Evolutionary conservation across 2,113 vertebrate species (phyloP), one percentile per base, ranked within the genome.

Genomic region (Aegypius monachus): DNA sequence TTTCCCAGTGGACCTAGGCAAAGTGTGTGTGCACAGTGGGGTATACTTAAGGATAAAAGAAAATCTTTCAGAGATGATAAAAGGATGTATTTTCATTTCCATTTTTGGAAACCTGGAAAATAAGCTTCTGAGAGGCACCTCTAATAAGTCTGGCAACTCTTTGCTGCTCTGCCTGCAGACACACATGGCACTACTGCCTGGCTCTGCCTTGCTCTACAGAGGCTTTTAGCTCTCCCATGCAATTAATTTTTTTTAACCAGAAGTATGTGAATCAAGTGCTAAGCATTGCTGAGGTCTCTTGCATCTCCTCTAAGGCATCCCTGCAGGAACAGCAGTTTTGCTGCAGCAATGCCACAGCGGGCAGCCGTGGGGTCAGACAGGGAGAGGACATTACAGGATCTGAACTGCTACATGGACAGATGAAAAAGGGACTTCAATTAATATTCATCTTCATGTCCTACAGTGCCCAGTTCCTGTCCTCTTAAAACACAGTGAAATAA

Each of bases 161-260:
- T 72, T 56, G 65, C 61, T 91, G 75, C 80, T 88, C 68, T 91
- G 86, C 88, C 79, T 84, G 67, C 72, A 61, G 92, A 68, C 68
- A 59, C 59, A 31, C 20, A 3, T 14, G 2, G 47, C 10, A 10
- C 42, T 42, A 16, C 38, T 7, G 79, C 79, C 71, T 66, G 79
- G 32, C 62, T 55, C 63, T 88, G 71, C 45, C 71, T 90, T 68
- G 20, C 43, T 84, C 68, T 47, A 32, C 67, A 47, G 36, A 67
- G 31, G 34, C 36, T 88, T 94, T 87, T 63, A 16, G 10, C 34
- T 86, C 71, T 88, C 52, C 1, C 1, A 14, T 45, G 36, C 48
- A 86, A n/a, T 65, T 47, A 5, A 4, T 36, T 58, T 36, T 68
- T 93, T 88, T 68, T 43, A 47, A 61, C 25, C 19, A 81, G 56